These are phyloP conservation scores for Eristalinus aeneus DNA, from an alignment of 2,888 invertebrate genomes.

Conservation along the genomic window DNA sequence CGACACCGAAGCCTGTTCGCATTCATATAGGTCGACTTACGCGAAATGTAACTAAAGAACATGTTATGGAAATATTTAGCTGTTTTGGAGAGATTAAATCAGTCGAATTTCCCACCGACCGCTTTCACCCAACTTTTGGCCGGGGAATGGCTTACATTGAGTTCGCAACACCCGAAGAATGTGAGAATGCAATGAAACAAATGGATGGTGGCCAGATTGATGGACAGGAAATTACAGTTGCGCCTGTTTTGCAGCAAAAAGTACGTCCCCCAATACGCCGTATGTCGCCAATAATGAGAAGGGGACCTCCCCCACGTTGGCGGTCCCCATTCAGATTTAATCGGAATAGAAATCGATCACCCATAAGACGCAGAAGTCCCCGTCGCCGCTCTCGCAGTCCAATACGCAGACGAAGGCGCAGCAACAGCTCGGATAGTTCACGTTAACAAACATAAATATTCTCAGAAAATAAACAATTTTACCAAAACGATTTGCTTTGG, in stretches of 20 bases:
- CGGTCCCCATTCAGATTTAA: conserved; percentile 79
- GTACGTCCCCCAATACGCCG: conserved; percentile 77
- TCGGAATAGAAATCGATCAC: conserved; percentile 76
- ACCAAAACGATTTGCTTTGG: neutral
- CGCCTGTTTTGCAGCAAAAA: conserved; percentile 93
- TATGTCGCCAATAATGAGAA: conserved; percentile 78
- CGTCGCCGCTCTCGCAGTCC: conserved; percentile 80
- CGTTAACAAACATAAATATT: conserved; percentile 72
- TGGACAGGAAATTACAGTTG: conserved; percentile 96
- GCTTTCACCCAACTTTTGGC: conserved; percentile 93
- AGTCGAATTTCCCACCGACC: conserved; percentile 94
- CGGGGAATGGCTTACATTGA: conserved; percentile 98
- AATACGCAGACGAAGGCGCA: conserved; percentile 79
- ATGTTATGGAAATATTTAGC: conserved; percentile 95
- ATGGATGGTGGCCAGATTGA: conserved; percentile 99
- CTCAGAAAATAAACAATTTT: conserved; percentile 1
- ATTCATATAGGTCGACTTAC: conserved; percentile 97
- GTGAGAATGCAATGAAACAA: conserved; percentile 99
- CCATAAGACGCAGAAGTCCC: conserved; percentile 77
- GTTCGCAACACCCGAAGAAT: conserved; percentile 95
- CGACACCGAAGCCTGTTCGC: conserved; percentile 94
- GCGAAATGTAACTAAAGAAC: conserved; percentile 94
- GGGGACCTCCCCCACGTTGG: conserved; percentile 78
- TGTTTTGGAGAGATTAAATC: conserved; percentile 92
- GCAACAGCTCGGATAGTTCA: conserved; percentile 80